Conservation (phyloP, 2,888 invertebrate species). For the Ferdinandea cuprea region DNA sequence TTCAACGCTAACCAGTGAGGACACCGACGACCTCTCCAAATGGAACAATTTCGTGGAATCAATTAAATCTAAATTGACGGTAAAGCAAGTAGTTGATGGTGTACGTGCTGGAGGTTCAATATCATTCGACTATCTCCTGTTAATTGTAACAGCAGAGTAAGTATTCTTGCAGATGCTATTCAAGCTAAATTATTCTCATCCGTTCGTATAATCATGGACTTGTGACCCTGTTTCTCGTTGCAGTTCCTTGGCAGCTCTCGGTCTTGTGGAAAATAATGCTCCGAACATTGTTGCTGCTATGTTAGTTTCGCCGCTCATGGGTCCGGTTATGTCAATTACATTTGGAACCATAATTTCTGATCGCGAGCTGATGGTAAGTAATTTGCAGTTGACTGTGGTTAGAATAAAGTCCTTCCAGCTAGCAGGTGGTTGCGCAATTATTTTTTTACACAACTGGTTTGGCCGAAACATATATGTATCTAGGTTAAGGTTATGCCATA, state of each 20-base stretch:
- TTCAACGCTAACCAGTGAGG: constrained; percentile 78
- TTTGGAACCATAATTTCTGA: constrained; percentile 92
- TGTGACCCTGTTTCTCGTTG: constrained; percentile 71
- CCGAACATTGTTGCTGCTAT: constrained; percentile 91
- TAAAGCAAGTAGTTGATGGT: constrained; percentile 92
- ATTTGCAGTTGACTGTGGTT: constrained; percentile 10
- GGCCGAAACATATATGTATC: neutral
- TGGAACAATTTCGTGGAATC: constrained; percentile 90
- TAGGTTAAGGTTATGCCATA: no score
- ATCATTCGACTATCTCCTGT: constrained; percentile 91
- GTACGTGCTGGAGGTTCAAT: constrained; percentile 89
- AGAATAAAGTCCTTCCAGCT: neutral
- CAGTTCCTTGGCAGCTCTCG: constrained; percentile 92
- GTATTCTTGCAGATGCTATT: constrained; percentile 77
- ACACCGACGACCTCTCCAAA: constrained; percentile 84
- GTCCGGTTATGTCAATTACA: constrained; percentile 94
- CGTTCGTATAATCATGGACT: constrained; percentile 10
- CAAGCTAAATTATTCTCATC: neutral
- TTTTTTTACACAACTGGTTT: neutral
- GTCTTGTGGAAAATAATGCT: constrained; percentile 92
- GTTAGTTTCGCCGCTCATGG: constrained; percentile 91
- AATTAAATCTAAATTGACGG: constrained; percentile 90
- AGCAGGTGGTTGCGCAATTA: constrained; percentile 5
- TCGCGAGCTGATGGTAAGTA: constrained; percentile 84
- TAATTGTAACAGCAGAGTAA: constrained; percentile 93